Evolutionary conservation across 2,113 vertebrate genomes (phyloP).

Genomic region (Siniperca knerii): DNA sequence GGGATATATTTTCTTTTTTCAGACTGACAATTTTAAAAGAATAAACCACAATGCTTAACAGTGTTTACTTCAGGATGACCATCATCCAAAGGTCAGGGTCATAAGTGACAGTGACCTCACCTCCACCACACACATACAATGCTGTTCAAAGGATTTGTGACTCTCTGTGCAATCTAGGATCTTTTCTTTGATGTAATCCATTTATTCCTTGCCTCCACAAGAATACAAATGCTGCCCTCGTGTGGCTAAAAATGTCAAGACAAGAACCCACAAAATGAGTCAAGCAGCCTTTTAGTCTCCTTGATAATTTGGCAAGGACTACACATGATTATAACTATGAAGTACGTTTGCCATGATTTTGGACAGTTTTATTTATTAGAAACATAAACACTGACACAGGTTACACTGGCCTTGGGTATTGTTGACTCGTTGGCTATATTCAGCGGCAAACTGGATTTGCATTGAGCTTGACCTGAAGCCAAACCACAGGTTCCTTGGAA

Average conservation of each 20-base stretch:
- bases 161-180: background rate
- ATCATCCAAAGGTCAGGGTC: background rate
- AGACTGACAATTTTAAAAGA: background rate
- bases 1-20: background rate
- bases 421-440: conserved; percentile 50
- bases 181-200: conserved; percentile 9
- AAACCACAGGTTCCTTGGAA: conserved; percentile 60
- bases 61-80: background rate
- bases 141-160: conserved; percentile 6
- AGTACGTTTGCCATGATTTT: background rate
- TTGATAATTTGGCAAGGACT: background rate
- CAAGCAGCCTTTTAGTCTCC: background rate
- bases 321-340: background rate
- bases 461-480: conserved; percentile 57
- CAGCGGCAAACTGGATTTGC: conserved; percentile 69
- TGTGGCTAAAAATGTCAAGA: conserved; percentile 50
- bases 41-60: background rate
- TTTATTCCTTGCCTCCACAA: conserved; percentile 3
- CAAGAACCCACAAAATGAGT: background rate
- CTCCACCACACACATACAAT: background rate
- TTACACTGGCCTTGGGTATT: background rate
- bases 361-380: background rate
- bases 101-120: background rate
- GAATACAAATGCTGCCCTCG: conserved; percentile 61
- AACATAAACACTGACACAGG: background rate